Evolutionary conservation across 2,888 invertebrate genomes (phyloP), one percentile per base, ranked within the genome.

Genomic region (Xestia xanthographa): DNA sequence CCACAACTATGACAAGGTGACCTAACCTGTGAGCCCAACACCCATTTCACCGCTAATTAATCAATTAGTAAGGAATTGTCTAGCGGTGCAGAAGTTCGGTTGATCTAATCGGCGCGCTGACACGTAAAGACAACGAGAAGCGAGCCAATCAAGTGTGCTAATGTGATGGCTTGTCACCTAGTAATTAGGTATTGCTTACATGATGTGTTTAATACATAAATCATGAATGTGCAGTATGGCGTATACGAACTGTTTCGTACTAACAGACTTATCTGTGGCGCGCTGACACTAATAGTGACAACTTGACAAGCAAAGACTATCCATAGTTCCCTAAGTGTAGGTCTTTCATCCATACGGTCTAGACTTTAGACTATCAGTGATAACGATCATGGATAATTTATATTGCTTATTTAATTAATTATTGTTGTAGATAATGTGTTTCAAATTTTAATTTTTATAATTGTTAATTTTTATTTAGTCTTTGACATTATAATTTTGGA

Each of bases 31-130:
- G 26, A 12, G 2, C n/a, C n/a, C 5, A 58, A 34, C 45, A 71
- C 14, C 41, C 38, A 50, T 78, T 62, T 66, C 56, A 29, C n/a
- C 41, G 22, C 74, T 67, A 72, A 78, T 76, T 79, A 77, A 69
- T 79, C 70, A 75, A 79, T 82, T 79, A 79, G 53, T 41, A 65
- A 60, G 63, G 58, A 74, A 80, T 79, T 82, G 87, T 76, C 41
- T 53, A 73, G 68, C 22, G 53, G 53, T 80, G 81, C 82, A 85
- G 77, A 86, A 89, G 66, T 80, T 78, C n/a, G 58, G 34, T 22
- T 69, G 83, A 86, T 88, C 12, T 79, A 86, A 89, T 89, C 83
- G 77, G 75, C 2, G 62, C 83, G 43, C 26, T 89, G 87, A 81
- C 80, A 77, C 60, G 87, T 82, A 62, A 88, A 88, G 80, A 88